Base-by-base conservation (phyloP, 2,888 invertebrate species). In the Tryphoninae sp. region DNA sequence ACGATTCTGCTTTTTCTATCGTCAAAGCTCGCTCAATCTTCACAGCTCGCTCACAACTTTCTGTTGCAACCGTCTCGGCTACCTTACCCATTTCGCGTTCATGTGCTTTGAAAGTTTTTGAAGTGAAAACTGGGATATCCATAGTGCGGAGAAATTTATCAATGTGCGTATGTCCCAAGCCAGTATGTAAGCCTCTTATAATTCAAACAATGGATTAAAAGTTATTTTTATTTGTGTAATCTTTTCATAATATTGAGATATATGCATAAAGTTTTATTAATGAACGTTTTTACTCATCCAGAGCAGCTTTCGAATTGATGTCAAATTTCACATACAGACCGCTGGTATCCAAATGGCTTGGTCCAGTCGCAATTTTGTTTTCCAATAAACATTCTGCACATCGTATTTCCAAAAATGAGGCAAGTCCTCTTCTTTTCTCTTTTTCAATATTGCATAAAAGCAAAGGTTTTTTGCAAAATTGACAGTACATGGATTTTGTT, bases 331-430 rank as follows among this genome's bases (percentile, higher is more conserved):
- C 22, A 16, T 23, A 42, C 45, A 1, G 1, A 22, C 42, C 69
- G 16, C 23, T 11, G 42, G 42, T 9, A 69, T 69, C 42, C 8
- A 22, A 33, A 42, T 69, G 69, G 16, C 58, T 22, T 7, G 16
- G 16, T 11, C 40, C 33, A 58, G 69, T 69, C 58, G 69, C 19
- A 58, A 69, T 53, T 4, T 9, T 11, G 22, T 69, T 69, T 40
- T 42, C 11, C 2, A 69, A 19, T 42, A 69, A 16, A 22, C 58
- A 69, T 58, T 69, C 42, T n/a, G n/a, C 26, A 42, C 69, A 69
- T 69, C 69, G 11, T 40, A 69, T 69, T 69, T 55, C 22, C 16
- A 69, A 68, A 1, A 68, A n/a, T 16, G 68, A 68, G 16, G 40
- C 6, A 23, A 68, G 23, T n/a, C 68, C 68, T 68, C n/a, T n/a